A percentile compares a stretch with the other conserved stretches of the same genome.
Evolutionary conservation across 2,113 vertebrate genomes (phyloP).

Genomic region (Macquaria australasica): DNA sequence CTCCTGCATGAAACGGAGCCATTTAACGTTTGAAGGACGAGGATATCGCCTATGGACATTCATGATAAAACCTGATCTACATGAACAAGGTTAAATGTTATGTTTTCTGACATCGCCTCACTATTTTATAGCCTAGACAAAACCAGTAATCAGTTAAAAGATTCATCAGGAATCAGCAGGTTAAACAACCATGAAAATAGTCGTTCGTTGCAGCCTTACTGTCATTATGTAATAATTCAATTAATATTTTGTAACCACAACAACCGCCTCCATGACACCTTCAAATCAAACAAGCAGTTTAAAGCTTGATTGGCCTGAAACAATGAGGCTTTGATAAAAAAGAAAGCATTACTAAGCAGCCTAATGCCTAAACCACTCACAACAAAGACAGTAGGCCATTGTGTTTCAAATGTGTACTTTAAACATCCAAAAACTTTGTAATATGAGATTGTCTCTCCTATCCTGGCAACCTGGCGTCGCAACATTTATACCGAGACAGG

Average conservation of each 20-base stretch:
- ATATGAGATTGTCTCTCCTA: constrained; percentile 32
- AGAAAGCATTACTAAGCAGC: constrained; percentile 41
- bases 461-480: constrained; percentile 31
- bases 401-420: constrained; percentile 32
- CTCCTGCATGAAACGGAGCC: background rate
- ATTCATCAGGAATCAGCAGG: background rate
- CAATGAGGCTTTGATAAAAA: constrained; percentile 28
- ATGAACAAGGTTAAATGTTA: background rate
- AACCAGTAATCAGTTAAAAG: background rate
- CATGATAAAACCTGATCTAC: background rate
- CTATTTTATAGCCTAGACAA: background rate
- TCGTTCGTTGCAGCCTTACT: background rate
- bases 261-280: background rate
- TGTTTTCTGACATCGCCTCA: background rate
- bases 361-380: background rate
- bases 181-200: background rate
- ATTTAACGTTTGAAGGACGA: background rate
- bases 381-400: constrained; percentile 27
- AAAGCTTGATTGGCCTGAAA: constrained; percentile 8
- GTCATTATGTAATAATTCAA: background rate
- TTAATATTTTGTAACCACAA: constrained; percentile 8
- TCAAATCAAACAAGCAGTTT: constrained; percentile 9
- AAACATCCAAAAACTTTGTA: constrained; percentile 10
- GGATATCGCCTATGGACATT: background rate
- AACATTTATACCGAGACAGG: background rate